These are phyloP conservation scores for Brienomyrus longianalis DNA, from an alignment of 2,113 vertebrate genomes.

Conservation along the genomic window DNA sequence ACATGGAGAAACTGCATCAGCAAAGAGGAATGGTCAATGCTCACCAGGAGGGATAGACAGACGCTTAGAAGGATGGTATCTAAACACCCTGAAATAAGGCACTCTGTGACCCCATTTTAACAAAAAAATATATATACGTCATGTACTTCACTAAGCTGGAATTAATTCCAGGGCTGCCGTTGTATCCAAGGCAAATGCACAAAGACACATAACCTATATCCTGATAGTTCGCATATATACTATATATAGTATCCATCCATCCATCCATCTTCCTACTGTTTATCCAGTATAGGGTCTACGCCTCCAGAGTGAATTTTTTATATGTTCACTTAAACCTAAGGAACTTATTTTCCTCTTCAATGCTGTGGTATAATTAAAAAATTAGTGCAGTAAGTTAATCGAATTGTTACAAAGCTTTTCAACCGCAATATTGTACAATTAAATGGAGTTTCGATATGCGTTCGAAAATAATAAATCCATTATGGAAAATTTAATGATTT, in stretches of 20 bases:
- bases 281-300: not conserved
- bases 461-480: constrained; percentile 7
- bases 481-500: not conserved
- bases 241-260: not conserved
- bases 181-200: not conserved
- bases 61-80: not conserved
- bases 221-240: not conserved
- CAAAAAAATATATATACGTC: not conserved
- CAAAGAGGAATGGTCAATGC: too few species aligned
- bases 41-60: too few species aligned
- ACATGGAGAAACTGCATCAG: too few species aligned
- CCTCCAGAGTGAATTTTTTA: constrained; percentile 26
- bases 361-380: not conserved
- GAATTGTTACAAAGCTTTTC: constrained; percentile 13
- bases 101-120: not conserved
- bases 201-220: not conserved
- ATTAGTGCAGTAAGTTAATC: constrained; percentile 3
- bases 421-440: constrained; percentile 9
- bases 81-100: not conserved
- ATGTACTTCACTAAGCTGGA: not conserved
- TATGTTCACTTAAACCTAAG: constrained; percentile 30
- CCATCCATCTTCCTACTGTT: not conserved
- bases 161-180: not conserved
- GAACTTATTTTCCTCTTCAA: constrained; percentile 16
- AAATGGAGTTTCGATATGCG: not conserved